Evolutionary conservation across 2,888 invertebrate species (phyloP), one percentile per base, ranked within the genome.

Genomic region (Folsomia candida): DNA sequence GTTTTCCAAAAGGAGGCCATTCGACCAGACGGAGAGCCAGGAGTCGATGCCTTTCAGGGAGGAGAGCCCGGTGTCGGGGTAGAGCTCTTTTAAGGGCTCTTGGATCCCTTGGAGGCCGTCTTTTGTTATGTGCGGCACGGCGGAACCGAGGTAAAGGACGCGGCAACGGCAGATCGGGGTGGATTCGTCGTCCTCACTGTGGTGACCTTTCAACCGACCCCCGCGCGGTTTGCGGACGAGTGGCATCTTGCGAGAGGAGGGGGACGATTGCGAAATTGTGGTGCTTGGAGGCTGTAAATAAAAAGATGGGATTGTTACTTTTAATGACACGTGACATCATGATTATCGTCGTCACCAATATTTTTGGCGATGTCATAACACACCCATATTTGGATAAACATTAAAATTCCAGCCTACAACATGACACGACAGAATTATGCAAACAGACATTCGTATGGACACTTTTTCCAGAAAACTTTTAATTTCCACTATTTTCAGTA

Each of bases 61-160:
- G 74, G 92, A 87, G 72, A 93, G 91, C 73, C 95, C 94, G 85
- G 94, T 94, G 78, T 95, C 94, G 71, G 97, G 96, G 84, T 99
- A 99, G 71, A 97, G 86, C 82, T 97, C 97, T 80, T 93, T 89
- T 80, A 99, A 85, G 1, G 98, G 98, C 83, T 98, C 97, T 86
- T 99, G 98, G 78, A 97, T 94, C 70, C 95, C 96, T 82, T 97
- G 93, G 63, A 99, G 87, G 65, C 98, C 98, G 82, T 99, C 97
- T 84, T 98, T 97, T 82, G 96, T 96, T 83, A 96, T 93, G 82
- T 97, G 94, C 29, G 98, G 95, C 81, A 97, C 97, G 26, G 96
- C 91, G 80, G 94, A 94, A 80, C 98, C 98, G 81, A 99, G 87
- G 84, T 98, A 99, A 71, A 97, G 88, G 68, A 98, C 97, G 76